A percentile compares a stretch with the other conserved stretches of the same genome.
Conservation (phyloP, 2,797 vertebrate species). For the Mus spretus region DNA sequence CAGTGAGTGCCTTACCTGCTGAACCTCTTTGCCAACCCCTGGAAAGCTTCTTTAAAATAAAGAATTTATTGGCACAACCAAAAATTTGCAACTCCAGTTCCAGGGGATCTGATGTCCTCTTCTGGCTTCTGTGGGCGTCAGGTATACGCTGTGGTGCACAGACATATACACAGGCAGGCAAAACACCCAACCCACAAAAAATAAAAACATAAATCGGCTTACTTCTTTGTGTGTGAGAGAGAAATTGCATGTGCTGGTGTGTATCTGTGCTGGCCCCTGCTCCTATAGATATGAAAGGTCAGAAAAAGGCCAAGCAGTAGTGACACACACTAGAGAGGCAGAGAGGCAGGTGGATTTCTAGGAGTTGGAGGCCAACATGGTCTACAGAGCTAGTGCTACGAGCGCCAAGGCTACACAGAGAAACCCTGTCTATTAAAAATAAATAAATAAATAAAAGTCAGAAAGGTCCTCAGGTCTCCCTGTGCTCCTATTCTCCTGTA, state of each 20-base stretch:
- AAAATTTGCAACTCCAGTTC: not conserved
- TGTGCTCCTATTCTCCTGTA: not conserved
- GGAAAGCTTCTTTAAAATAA: not conserved
- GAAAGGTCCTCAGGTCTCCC: not conserved
- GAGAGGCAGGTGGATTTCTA: too few species aligned
- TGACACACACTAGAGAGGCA: too few species aligned
- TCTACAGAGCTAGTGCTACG: too few species aligned
- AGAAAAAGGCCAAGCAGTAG: not conserved
- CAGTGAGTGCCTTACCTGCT: not conserved
- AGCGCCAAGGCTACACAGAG: too few species aligned
- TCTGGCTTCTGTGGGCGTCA: not conserved
- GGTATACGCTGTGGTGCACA: not conserved
- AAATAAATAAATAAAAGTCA: not conserved
- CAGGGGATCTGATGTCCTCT: not conserved
- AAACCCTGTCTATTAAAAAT: too few species aligned
- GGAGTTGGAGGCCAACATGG: too few species aligned
- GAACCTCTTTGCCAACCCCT: not conserved
- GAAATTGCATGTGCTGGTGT: not conserved
- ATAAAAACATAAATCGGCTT: not conserved
- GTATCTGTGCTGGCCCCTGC: not conserved
- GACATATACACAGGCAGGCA: not conserved
- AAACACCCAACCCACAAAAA: not conserved
- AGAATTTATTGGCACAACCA: not conserved
- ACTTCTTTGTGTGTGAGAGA: not conserved
- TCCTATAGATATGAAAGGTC: not conserved